Evolutionary conservation across 2,888 invertebrate species (phyloP).

Genomic region (Noctua janthina): DNA sequence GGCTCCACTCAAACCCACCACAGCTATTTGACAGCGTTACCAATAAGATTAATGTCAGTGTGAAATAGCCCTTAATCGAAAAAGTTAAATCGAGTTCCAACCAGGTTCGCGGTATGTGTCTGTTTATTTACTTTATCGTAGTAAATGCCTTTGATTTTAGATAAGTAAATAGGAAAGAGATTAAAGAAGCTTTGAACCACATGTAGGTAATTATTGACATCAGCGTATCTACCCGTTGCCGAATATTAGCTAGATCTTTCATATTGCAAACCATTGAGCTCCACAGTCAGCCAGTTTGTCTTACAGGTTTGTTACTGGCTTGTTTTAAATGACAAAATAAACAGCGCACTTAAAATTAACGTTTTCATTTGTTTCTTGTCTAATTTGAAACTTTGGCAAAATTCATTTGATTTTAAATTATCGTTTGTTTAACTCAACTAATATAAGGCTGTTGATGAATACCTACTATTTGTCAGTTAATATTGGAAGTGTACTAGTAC

Average conservation of each 20-base stretch:
- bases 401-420: not conserved
- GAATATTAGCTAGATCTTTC: not conserved
- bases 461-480: not conserved
- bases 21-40: constrained; percentile 18
- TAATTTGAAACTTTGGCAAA: not conserved
- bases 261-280: not conserved
- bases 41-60: constrained; percentile 64
- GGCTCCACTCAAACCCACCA: constrained; percentile 14
- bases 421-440: not conserved
- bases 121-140: constrained; percentile 38
- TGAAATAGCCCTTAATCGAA: constrained; percentile 71
- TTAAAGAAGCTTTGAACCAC: not conserved
- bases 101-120: constrained; percentile 38
- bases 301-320: not conserved
- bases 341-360: no score
- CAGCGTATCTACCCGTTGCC: not conserved
- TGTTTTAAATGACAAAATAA: not conserved
- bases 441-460: not conserved
- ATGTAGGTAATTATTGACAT: not conserved
- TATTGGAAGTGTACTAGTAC: not conserved
- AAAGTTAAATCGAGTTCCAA: constrained; percentile 75
- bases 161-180: not conserved
- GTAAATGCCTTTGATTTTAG: constrained; percentile 13
- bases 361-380: constrained; percentile 16
- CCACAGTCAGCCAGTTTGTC: not conserved